Conservation (phyloP, 2,888 invertebrate species). For the Cheilosia urbana region DNA sequence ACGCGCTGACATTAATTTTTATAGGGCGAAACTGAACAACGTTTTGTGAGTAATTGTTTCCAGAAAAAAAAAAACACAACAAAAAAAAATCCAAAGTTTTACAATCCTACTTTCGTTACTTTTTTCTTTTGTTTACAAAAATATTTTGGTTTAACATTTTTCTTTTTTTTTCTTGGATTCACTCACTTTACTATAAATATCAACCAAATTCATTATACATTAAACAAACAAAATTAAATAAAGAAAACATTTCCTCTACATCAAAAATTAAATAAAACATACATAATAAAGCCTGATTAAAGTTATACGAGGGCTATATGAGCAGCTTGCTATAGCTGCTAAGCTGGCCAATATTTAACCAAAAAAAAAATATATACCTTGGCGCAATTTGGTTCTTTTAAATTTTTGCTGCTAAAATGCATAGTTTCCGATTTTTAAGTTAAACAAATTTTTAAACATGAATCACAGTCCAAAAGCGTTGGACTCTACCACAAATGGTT, state of each 20-base stretch:
- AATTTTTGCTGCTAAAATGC: slow-evolving; percentile 69
- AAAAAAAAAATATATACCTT: slow-evolving; percentile 49
- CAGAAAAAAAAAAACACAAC: slow-evolving; percentile 78
- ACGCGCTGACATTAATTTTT: slow-evolving; percentile 83
- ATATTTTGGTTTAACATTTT: slow-evolving; percentile 68
- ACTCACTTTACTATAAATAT: slow-evolving; percentile 60
- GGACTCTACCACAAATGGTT: slow-evolving; percentile 58
- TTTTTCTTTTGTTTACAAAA: slow-evolving; percentile 63
- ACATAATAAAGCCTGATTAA: slow-evolving; percentile 47
- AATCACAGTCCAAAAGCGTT: slow-evolving; percentile 44
- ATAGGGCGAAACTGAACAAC: slow-evolving; percentile 84
- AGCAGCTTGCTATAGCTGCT: slow-evolving; percentile 44
- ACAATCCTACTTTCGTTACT: slow-evolving; percentile 77
- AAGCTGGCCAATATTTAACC: slow-evolving; percentile 55
- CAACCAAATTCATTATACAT: slow-evolving; percentile 59
- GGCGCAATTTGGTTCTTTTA: slow-evolving; percentile 54
- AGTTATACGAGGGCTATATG: slow-evolving; percentile 38
- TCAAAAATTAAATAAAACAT: slow-evolving; percentile 14
- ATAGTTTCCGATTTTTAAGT: slow-evolving; percentile 35
- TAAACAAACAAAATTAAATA: slow-evolving; percentile 35
- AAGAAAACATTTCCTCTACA: slow-evolving; percentile 39
- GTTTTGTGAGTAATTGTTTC: slow-evolving; percentile 84
- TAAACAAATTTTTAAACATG: slow-evolving; percentile 12
- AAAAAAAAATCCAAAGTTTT: slow-evolving; percentile 77
- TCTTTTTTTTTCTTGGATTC: slow-evolving; percentile 62